phyloP scores from a whole-genome alignment of 2,797 vertebrate species.

The Holocentrus rufus region DNA sequence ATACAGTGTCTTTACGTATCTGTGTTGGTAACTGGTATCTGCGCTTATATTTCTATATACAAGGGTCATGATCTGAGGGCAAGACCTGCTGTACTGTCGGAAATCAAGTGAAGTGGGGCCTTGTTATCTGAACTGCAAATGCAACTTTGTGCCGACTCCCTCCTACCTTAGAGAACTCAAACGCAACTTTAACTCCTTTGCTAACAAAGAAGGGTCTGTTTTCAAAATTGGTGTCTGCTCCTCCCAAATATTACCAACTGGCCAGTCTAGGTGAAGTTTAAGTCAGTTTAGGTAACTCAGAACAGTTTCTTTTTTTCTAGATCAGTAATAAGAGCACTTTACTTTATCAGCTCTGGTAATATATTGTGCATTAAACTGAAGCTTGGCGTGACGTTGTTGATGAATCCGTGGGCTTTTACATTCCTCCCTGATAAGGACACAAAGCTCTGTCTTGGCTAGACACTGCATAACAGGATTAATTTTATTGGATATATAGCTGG shows the following conservation, averaged over 20 bases:
- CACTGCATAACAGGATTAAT: conserved; percentile 9
- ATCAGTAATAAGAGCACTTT: neutral
- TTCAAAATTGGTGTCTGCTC: neutral
- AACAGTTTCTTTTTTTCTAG: neutral
- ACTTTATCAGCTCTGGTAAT: neutral
- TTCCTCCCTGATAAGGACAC: neutral
- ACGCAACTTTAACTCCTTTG: conserved; percentile 11
- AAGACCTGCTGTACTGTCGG: neutral
- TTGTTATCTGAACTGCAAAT: conserved; percentile 22
- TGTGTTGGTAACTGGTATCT: neutral
- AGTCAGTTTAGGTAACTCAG: neutral
- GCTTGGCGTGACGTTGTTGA: neutral
- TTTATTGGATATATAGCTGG: neutral
- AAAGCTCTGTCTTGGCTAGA: conserved; percentile 17
- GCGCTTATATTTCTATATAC: neutral
- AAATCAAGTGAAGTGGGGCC: neutral
- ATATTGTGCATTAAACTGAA: neutral
- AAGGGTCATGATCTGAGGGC: neutral
- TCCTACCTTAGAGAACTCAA: neutral
- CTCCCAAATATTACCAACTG: neutral
- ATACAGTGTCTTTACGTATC: no score
- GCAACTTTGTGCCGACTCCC: conserved; percentile 7
- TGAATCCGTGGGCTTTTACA: neutral
- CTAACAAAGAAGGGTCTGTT: conserved; percentile 33
- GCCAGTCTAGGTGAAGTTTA: neutral